Percentiles rank a stretch among this genome's conserved stretches.
These are phyloP conservation scores for Creontiades dilutus DNA, from an alignment of 2,888 invertebrate species.

Conservation along the genomic window DNA sequence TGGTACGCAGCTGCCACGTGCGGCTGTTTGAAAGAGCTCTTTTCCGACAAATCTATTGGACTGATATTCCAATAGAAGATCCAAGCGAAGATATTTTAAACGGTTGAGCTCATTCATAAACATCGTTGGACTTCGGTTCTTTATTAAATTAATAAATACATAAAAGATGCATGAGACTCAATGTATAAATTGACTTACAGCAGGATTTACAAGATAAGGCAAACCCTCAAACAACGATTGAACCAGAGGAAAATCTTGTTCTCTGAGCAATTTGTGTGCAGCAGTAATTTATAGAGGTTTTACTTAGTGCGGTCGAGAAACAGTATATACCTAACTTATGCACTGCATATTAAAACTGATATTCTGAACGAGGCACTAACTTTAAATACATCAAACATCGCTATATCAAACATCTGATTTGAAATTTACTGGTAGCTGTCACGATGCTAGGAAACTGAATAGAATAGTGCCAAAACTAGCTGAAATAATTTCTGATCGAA, in stretches of 20 bases:
- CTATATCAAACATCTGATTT: too few relatives aligned
- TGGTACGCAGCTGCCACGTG: neutral
- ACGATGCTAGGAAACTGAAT: too few relatives aligned
- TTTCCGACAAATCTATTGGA: neutral
- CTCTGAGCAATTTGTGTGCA: neutral
- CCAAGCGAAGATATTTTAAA: neutral
- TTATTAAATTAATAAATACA: constrained; percentile 18
- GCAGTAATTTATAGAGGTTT: neutral
- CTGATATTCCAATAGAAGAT: neutral
- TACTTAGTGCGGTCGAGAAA: neutral
- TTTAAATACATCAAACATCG: too few relatives aligned
- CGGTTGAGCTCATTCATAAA: neutral
- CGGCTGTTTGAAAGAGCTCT: neutral
- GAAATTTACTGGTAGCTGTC: too few relatives aligned
- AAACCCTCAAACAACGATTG: neutral
- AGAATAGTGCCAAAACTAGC: too few relatives aligned
- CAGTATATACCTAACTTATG: too few relatives aligned
- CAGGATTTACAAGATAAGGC: neutral
- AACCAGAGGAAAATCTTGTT: neutral
- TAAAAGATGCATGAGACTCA: neutral
- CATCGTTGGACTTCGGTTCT: constrained; percentile 2
- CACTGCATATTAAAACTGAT: too few relatives aligned
- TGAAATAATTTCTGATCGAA: too few relatives aligned
- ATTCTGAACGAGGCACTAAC: too few relatives aligned
- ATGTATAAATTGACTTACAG: neutral